phyloP scores from a whole-genome alignment of 2,797 vertebrate genomes.

The Lindbergichthys nudifrons region DNA sequence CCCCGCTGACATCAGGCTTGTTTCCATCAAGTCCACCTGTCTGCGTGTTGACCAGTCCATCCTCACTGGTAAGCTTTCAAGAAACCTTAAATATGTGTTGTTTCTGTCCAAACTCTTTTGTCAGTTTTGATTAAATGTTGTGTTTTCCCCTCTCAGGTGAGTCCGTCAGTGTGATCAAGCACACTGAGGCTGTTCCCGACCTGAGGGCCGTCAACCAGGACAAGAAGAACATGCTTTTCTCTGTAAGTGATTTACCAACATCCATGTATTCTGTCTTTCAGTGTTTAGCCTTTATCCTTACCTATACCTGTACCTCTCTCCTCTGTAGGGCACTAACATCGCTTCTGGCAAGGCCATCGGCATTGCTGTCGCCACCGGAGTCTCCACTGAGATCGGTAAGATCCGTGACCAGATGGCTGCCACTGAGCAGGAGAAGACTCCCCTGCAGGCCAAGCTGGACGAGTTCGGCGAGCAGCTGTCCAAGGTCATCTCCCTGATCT shows the following conservation, averaged over 20 bases:
- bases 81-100: not conserved
- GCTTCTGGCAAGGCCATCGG: conserved; percentile 93
- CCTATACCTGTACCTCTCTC: not conserved
- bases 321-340: conserved; percentile 92
- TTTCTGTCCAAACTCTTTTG: not conserved
- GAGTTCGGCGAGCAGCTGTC: conserved; percentile 97
- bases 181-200: conserved; percentile 92
- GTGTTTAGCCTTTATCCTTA: not conserved
- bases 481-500: conserved; percentile 97
- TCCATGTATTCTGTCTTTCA: not conserved
- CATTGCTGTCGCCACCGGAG: conserved; percentile 90
- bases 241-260: conserved; percentile 81
- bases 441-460: conserved; percentile 95
- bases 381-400: conserved; percentile 95
- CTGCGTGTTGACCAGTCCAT: conserved; percentile 90
- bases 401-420: conserved; percentile 97
- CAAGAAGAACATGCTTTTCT: conserved; percentile 99
- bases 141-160: conserved; percentile 83
- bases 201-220: conserved; percentile 96
- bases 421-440: conserved; percentile 96
- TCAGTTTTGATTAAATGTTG: conserved; percentile 5
- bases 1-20: conserved; percentile 88
- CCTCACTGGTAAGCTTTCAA: conserved; percentile 86
- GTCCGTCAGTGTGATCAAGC: conserved; percentile 97
- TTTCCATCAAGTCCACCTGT: conserved; percentile 87